Evolutionary conservation across 2,113 vertebrate species (phyloP).

Genomic region (Rattus rattus): DNA sequence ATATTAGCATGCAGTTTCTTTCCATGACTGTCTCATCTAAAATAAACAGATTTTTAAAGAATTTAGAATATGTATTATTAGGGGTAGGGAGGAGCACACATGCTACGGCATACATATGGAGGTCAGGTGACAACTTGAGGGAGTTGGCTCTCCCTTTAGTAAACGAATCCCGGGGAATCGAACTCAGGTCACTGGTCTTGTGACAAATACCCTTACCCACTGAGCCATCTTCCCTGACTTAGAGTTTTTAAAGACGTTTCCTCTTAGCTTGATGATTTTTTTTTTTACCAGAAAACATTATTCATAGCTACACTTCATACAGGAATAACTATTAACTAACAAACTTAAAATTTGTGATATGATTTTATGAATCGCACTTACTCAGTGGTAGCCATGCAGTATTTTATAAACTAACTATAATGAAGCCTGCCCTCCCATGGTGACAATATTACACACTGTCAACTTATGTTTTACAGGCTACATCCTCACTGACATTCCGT

Average conservation of each 20-base stretch:
- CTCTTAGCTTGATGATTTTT: background rate
- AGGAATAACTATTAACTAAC: conserved; percentile 11
- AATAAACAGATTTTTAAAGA: background rate
- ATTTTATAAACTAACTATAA: conserved; percentile 54
- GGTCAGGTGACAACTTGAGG: too few species aligned
- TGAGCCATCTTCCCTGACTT: background rate
- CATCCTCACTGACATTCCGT: conserved; percentile 93
- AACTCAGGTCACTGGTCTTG: background rate
- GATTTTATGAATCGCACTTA: background rate
- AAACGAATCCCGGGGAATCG: background rate
- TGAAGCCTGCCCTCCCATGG: background rate
- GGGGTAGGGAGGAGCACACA: background rate
- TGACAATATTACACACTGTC: conserved; percentile 42
- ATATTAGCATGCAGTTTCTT: conserved; percentile 26
- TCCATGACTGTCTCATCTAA: background rate
- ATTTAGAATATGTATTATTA: background rate
- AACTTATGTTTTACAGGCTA: conserved; percentile 90
- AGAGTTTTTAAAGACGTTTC: conserved; percentile 31
- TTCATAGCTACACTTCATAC: background rate
- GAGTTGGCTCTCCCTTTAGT: too few species aligned
- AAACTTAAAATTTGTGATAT: conserved; percentile 32
- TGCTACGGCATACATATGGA: background rate
- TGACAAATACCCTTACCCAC: background rate
- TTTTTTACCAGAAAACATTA: conserved; percentile 37
- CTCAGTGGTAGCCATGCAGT: background rate